phyloP scores from a whole-genome alignment of 2,888 invertebrate species.

The Trachelus stipa region DNA sequence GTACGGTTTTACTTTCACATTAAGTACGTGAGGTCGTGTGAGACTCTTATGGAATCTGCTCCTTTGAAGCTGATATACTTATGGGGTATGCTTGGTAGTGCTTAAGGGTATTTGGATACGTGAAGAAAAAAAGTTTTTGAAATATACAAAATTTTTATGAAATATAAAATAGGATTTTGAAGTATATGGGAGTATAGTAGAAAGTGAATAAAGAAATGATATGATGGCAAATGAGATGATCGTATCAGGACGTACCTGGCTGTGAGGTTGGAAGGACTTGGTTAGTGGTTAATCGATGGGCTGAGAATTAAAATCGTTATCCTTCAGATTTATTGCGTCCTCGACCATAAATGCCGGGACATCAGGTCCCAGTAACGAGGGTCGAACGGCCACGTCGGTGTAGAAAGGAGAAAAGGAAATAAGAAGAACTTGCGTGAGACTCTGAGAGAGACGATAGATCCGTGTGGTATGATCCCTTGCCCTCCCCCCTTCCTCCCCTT shows the following conservation, averaged over 20 bases:
- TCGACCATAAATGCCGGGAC: constrained; percentile 21
- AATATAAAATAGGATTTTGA: not conserved
- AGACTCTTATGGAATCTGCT: not conserved
- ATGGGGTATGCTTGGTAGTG: not conserved
- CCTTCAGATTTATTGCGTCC: constrained; percentile 22
- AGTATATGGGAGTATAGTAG: not conserved
- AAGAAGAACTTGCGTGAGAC: constrained; percentile 20
- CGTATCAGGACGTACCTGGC: not conserved
- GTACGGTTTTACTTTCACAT: not conserved
- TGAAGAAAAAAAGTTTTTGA: fast-evolving
- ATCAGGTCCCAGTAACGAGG: constrained; percentile 4
- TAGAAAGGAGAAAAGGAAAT: constrained; percentile 9
- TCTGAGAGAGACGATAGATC: not conserved
- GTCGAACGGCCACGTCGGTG: not conserved
- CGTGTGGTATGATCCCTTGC: not conserved
- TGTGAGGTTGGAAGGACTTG: not conserved
- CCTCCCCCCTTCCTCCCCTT: not conserved
- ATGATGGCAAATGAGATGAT: not conserved
- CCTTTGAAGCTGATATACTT: not conserved
- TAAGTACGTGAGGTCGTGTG: not conserved
- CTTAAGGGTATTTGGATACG: not conserved
- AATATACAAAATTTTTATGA: not conserved
- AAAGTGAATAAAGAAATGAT: not conserved
- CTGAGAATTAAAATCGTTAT: not conserved
- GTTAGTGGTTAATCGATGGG: not conserved